Conservation (phyloP, 2,797 vertebrate species). For the Echeneis naucrates region DNA sequence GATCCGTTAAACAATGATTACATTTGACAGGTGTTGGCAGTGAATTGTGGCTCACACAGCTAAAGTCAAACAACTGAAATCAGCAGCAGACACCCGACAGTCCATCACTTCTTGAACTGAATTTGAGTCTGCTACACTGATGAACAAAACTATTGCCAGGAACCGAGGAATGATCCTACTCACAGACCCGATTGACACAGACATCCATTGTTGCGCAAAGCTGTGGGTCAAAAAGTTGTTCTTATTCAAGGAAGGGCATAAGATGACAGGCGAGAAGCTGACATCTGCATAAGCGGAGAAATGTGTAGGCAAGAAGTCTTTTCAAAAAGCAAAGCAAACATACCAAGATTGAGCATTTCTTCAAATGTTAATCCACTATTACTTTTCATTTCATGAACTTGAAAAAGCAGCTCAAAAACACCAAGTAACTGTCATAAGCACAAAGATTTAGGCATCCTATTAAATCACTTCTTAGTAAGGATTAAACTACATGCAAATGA, state of each 20-base stretch:
- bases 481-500: background rate
- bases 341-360: background rate
- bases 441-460: too few relatives aligned
- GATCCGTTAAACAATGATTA: background rate
- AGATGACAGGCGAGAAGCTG: background rate
- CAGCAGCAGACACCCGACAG: slow-evolving; percentile 18
- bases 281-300: background rate
- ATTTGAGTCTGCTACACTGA: slow-evolving; percentile 28
- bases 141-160: background rate
- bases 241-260: background rate
- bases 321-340: background rate
- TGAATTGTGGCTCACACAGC: slow-evolving; percentile 9
- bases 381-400: background rate
- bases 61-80: slow-evolving; percentile 39
- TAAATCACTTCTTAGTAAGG: background rate
- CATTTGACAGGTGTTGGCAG: slow-evolving; percentile 20
- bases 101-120: slow-evolving; percentile 32
- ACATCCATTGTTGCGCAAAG: slow-evolving; percentile 10
- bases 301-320: background rate
- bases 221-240: slow-evolving; percentile 1
- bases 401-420: background rate
- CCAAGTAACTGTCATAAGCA: too few relatives aligned
- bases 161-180: background rate
- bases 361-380: background rate
- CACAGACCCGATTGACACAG: too few relatives aligned